Base-by-base conservation (phyloP, 2,888 invertebrate genomes). In the Pantelozetes paolii region DNA sequence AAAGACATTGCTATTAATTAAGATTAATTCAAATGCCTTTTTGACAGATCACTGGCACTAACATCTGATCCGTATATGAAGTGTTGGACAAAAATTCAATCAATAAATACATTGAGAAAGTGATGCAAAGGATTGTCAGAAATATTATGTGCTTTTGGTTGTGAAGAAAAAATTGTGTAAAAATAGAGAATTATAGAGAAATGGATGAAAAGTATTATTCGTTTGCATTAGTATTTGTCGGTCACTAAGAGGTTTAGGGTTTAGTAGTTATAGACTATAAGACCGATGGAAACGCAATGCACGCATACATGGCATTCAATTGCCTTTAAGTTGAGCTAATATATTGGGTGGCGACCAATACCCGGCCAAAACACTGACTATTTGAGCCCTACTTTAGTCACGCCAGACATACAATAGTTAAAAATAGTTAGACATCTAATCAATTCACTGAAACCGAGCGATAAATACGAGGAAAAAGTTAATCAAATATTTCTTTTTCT, bases 241-340 rank as follows among this genome's bases (percentile, higher is more conserved):
- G 2, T 45, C 13, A 45, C 45, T 45, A n/a, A n/a, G n/a, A n/a
- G n/a, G n/a, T n/a, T n/a, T n/a, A n/a, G n/a, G n/a, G n/a, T n/a
- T n/a, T n/a, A n/a, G n/a, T n/a, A n/a, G n/a, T n/a, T n/a, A n/a
- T n/a, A n/a, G n/a, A n/a, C n/a, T n/a, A n/a, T n/a, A n/a, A n/a
- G n/a, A 13, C 40, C 8, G 8, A 45, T 18, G 13, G 15, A 45
- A 45, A 45, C 8, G 45, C 8, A 45, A 9, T 45, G 45, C 45
- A 45, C 45, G 45, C 45, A 45, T 45, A n/a, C 36, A 8, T 36
- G 36, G 6, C 36, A 36, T 36, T 36, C 36, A 36, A 9, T 36
- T 50, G 59, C 26, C 59, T 59, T 59, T 59, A 13, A 59, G 28
- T 59, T 59, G 59, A 28, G 59, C 30, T 59, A 59, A 59, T 59